Evolutionary conservation across 2,113 vertebrate species (phyloP), one percentile per base, ranked within the genome.

Genomic region (Hemibagrus wyckioides): DNA sequence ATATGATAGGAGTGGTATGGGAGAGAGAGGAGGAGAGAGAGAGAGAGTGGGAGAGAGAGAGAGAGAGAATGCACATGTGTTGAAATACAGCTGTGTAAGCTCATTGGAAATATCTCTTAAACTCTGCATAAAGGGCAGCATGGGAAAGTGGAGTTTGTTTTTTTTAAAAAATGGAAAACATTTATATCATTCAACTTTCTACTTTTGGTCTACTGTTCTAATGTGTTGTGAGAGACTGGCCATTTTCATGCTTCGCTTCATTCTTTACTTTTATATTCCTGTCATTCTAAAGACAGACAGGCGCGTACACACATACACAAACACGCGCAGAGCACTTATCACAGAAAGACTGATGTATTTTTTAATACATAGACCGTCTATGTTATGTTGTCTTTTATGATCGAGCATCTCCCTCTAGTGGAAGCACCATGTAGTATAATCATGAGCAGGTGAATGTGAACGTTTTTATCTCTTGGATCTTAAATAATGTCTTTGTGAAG

Each of bases 391-490:
- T 48, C 44, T 48, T 84, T 73, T 30, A 39, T 67, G 82, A 90
- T 82, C 84, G 83, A 57, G 82, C 86, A 92, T 86, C 75, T 85
- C 90, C 93, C 85, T 93, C 93, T 88, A 86, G 93, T 93, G 93
- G 93, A 73, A 28, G 25, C 2, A 56, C 0, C 9, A 1, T 28
- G 15, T 41, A 82, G 33, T 81, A 59, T 23, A 88, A 30, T 44
- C 52, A 39, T 56, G 30, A 25, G 1, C 11, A 0, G 25, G 23
- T 21, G 36, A 69, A 69, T 17, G 36, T 14, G 71, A 25, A 75
- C 39, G 11, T 48, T 39, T n/a, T 39, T 36, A 19, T 25, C 0
- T 11, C 69, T 19, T 7, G 36, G 41, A 73, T 44, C 39, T 48
- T 23, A 44, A n/a, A 44, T 44, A 14, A 48, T 48, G 39, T 10